These are phyloP conservation scores for Pitta sordida DNA, from an alignment of 2,113 vertebrate genomes.

Conservation along the genomic window DNA sequence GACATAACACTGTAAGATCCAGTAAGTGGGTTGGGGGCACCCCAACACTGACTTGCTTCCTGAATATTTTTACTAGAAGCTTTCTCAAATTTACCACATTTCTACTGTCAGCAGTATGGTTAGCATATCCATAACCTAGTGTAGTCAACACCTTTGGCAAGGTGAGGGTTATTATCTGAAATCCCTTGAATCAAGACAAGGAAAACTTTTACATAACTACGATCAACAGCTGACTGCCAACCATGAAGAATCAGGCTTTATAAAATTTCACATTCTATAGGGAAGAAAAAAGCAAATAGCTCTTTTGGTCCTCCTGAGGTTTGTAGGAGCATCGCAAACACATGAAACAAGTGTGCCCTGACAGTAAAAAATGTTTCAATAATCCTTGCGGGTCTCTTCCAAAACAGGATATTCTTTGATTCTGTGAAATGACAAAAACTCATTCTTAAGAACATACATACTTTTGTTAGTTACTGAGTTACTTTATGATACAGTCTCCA, in stretches of 20 bases:
- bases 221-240: neutral
- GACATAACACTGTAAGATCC: neutral
- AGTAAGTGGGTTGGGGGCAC: neutral
- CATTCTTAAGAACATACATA: neutral
- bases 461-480: neutral
- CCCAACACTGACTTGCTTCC: fast-evolving
- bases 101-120: neutral
- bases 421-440: neutral
- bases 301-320: neutral
- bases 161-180: neutral
- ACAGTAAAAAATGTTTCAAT: neutral
- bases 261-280: neutral
- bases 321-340: neutral
- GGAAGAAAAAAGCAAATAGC: neutral
- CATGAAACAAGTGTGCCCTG: neutral
- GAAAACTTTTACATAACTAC: neutral
- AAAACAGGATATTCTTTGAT: neutral
- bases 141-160: neutral
- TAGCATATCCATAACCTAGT: neutral
- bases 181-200: neutral
- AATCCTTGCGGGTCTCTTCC: neutral
- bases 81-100: neutral
- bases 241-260: neutral
- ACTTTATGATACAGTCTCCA: neutral
- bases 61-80: neutral